Conservation (phyloP, 2,113 vertebrate genomes). For the Zapornia atra region DNA sequence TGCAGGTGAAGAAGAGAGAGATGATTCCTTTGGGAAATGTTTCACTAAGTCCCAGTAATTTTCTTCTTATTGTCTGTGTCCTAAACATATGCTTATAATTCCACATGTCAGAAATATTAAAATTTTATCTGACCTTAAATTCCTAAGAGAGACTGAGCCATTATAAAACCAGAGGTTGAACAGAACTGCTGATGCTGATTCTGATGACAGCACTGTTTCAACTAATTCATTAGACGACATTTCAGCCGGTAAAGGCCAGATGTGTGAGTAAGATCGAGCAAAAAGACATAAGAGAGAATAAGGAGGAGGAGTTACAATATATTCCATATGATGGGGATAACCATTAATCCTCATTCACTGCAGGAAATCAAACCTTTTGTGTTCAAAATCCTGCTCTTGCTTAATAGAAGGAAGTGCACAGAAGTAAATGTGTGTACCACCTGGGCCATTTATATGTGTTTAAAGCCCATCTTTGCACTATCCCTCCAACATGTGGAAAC, state of each 20-base stretch:
- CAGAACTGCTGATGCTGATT: background rate
- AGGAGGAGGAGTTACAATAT: background rate
- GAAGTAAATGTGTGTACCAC: background rate
- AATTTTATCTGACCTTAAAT: background rate
- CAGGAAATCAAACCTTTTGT: background rate
- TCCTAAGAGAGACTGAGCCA: background rate
- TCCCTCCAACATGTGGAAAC: background rate
- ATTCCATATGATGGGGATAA: background rate
- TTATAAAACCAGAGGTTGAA: conserved; percentile 9
- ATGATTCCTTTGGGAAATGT: background rate
- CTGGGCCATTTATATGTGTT: background rate
- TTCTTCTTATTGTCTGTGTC: background rate
- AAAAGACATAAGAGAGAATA: background rate
- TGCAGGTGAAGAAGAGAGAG: background rate
- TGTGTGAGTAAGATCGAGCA: background rate
- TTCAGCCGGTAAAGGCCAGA: background rate
- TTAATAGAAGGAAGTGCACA: background rate
- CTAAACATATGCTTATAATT: background rate
- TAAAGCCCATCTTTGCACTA: background rate
- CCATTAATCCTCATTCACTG: background rate
- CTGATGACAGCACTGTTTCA: background rate
- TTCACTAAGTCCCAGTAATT: background rate
- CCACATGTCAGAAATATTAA: background rate
- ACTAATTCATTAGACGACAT: background rate
- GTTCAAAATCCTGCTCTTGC: background rate